Evolutionary conservation across 1,140 invertebrate species (phyloP).

Genomic region (Drosophila leontia): DNA sequence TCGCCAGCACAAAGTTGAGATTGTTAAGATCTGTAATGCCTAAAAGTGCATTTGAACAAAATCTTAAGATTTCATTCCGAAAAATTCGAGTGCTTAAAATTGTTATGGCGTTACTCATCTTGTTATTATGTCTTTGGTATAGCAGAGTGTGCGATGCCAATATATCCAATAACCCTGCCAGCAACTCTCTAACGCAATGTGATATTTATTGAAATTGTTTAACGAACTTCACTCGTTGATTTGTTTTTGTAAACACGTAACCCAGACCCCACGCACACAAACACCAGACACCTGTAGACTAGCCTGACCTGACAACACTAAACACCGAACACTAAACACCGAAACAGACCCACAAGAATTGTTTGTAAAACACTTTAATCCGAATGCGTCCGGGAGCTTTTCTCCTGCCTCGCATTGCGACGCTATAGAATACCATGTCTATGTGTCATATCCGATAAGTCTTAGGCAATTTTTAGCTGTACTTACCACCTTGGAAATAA

Average conservation of each 20-base stretch:
- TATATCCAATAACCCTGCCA: conserved; percentile 51
- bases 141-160: conserved; percentile 9
- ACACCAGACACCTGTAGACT: conserved; percentile 23
- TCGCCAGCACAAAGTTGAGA: background rate
- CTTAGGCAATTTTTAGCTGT: conserved; percentile 65
- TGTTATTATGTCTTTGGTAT: background rate
- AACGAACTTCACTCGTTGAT: conserved; percentile 49
- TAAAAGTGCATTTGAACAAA: no score
- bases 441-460: conserved; percentile 76
- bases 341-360: conserved; percentile 73
- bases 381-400: conserved; percentile 38
- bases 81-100: background rate
- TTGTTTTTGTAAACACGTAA: conserved; percentile 45
- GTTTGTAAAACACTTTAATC: conserved; percentile 63
- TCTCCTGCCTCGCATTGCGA: conserved; percentile 54
- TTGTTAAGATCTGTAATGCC: background rate
- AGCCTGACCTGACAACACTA: background rate
- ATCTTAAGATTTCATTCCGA: no score
- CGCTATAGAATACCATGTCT: conserved; percentile 62
- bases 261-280: conserved; percentile 27
- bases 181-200: conserved; percentile 69
- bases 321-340: conserved; percentile 40
- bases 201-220: conserved; percentile 82
- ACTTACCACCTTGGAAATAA: conserved; percentile 56
- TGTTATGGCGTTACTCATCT: background rate